Evolutionary conservation across 2,888 invertebrate genomes (phyloP).

Genomic region (Tinea pellionella): DNA sequence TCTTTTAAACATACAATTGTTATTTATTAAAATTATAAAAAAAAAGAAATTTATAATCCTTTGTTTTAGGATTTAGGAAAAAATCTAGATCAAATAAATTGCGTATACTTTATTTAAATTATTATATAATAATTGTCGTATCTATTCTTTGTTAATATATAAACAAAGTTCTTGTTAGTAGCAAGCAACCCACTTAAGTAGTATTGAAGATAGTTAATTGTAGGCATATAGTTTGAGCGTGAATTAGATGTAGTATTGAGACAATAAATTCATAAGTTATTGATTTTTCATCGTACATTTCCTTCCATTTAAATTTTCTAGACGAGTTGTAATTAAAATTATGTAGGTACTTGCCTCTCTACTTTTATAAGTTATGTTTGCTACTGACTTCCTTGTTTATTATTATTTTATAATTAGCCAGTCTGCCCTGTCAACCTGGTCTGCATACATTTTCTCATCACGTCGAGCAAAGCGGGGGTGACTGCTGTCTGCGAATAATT

Average conservation of each 20-base stretch:
- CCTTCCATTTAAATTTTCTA: not conserved
- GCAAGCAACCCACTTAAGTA: not conserved
- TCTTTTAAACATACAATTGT: no score
- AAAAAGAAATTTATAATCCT: no score
- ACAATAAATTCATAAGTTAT: constrained; percentile 7
- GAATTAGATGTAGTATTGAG: not conserved
- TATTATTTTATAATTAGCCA: no score
- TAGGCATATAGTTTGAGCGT: constrained; percentile 1
- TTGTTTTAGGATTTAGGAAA: no score
- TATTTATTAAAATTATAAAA: no score
- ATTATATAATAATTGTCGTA: no score
- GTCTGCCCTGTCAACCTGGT: not conserved
- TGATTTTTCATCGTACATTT: not conserved
- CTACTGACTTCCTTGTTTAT: not conserved
- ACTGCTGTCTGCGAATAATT: no score
- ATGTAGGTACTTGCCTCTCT: not conserved
- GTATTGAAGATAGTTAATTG: constrained; percentile 2
- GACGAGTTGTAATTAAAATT: not conserved
- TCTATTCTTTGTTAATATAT: no score
- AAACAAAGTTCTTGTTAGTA: not conserved
- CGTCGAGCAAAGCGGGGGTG: no score
- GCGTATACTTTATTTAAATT: no score
- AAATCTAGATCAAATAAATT: no score
- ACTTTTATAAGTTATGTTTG: not conserved
- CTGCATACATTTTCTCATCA: no score